A percentile compares a stretch with the other conserved stretches of the same genome.
These are phyloP conservation scores for Lethenteron reissneri DNA, from an alignment of 2,113 vertebrate species.

Conservation along the genomic window DNA sequence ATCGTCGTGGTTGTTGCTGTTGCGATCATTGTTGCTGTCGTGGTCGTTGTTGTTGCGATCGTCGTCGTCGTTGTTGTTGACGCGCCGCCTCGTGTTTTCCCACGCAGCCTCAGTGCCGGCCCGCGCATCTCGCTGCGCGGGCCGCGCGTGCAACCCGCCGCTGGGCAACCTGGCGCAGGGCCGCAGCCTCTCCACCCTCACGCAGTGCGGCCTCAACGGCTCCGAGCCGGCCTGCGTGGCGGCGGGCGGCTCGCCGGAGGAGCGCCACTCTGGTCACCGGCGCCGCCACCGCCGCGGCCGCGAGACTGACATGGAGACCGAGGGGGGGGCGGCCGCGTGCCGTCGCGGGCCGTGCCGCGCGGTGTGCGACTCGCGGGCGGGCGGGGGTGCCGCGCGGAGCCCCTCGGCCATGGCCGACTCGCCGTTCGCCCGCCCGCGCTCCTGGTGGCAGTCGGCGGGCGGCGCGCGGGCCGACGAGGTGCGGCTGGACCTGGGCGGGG, in stretches of 20 bases:
- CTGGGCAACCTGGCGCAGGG: constrained; percentile 75
- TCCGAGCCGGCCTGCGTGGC: constrained; percentile 46
- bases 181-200: constrained; percentile 43
- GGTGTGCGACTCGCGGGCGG: constrained; percentile 34
- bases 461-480: constrained; percentile 36
- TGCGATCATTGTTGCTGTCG: too few relatives aligned
- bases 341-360: constrained; percentile 30
- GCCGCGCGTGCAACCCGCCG: constrained; percentile 60
- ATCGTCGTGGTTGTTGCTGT: too few relatives aligned
- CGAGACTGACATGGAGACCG: not conserved
- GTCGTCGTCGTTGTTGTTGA: too few relatives aligned
- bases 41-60: too few relatives aligned
- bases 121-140: constrained; percentile 34
- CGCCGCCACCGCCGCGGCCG: not conserved
- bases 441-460: constrained; percentile 81
- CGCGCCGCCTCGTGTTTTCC: too few relatives aligned
- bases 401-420: constrained; percentile 72
- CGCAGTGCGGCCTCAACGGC: constrained; percentile 36
- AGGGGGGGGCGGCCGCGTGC: constrained; percentile 16
- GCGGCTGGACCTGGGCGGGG: constrained; percentile 58
- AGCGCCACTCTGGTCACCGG: not conserved
- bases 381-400: constrained; percentile 37
- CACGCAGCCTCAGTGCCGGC: too few relatives aligned
- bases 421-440: constrained; percentile 57
- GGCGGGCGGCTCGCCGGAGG: not conserved